These are phyloP conservation scores for Operophtera brumata DNA, from an alignment of 2,888 invertebrate species.

Conservation along the genomic window DNA sequence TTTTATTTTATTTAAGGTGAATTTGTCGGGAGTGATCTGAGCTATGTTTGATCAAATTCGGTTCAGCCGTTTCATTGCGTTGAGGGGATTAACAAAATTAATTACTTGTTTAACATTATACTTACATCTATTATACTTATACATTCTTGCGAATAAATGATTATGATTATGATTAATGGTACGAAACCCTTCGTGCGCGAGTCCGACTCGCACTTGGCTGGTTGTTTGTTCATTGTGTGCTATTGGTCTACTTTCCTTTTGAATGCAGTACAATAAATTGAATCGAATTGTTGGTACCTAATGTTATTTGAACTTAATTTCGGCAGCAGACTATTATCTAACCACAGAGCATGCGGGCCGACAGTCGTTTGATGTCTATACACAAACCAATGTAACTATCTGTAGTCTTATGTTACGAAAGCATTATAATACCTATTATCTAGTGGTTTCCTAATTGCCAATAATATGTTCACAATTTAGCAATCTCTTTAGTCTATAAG, in stretches of 20 bases:
- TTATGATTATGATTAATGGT: no score
- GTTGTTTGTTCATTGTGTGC: no score
- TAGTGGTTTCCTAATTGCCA: conserved; percentile 1
- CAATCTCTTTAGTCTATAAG: background rate
- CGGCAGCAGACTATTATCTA: conserved; percentile 17
- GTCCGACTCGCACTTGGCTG: no score
- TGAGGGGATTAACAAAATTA: no score
- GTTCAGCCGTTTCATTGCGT: no score
- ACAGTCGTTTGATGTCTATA: conserved; percentile 1
- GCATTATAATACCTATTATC: background rate
- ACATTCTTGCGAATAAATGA: no score
- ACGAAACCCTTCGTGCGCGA: no score
- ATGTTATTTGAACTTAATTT: background rate
- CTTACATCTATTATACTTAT: no score
- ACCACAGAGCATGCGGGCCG: conserved; percentile 13
- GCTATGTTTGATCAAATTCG: no score
- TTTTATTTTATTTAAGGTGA: no score
- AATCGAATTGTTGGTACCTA: conserved; percentile 4
- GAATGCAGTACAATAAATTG: conserved; percentile 14
- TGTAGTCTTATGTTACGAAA: background rate
- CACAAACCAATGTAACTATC: background rate
- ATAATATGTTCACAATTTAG: background rate
- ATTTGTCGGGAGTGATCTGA: no score
- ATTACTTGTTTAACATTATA: no score
- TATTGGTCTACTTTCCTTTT: conserved; percentile 16